Base-by-base conservation (phyloP, 2,113 vertebrate species). In the Phalacrocorax pelagicus region DNA sequence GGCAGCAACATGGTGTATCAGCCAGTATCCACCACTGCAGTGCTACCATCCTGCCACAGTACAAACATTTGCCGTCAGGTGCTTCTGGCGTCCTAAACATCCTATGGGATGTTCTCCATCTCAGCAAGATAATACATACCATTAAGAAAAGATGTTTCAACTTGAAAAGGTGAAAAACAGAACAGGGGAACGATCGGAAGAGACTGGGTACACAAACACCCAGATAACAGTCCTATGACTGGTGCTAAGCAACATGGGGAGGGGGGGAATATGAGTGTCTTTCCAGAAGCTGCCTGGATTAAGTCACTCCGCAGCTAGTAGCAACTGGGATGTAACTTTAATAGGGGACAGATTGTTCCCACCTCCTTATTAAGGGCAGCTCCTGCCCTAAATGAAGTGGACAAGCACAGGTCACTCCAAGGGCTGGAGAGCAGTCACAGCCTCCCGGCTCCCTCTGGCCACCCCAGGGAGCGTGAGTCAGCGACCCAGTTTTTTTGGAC, bases 391-490 rank as follows among this genome's bases (percentile, higher is more conserved):
- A 61, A 46, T 8, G 24, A 19, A 67, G 62, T 5, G 59, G 62
- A 58, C n/a, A 63, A 74, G 24, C 2, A 3, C 40, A 57, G 36
- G 55, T 20, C 49, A 42, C 32, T 81, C 59, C 3, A 2, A 44
- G 30, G 82, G 72, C 75, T 69, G 72, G 57, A 75, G 67, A 52
- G 69, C 12, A 55, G n/a, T 15, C 32, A n/a, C 58, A 16, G 49
- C 26, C 51, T 72, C 44, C 34, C 0, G 0, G 26, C 49, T 82
- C 58, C 29, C 40, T 21, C 38, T 0, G 0, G 71, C 27, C 80
- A 52, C 71, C n/a, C 51, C 46, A 58, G 59, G 72, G 77, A 87
- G 21, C 0, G 0, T 61, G 47, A 91, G 63, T 54, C 87, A 93
- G 63, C 0, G 0, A 57, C 67, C 49, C 63, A 70, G 18, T 36